Percentiles rank a stretch among this genome's conserved stretches.
These are phyloP conservation scores for Arge pagana DNA, from an alignment of 2,888 invertebrate genomes.

Conservation along the genomic window DNA sequence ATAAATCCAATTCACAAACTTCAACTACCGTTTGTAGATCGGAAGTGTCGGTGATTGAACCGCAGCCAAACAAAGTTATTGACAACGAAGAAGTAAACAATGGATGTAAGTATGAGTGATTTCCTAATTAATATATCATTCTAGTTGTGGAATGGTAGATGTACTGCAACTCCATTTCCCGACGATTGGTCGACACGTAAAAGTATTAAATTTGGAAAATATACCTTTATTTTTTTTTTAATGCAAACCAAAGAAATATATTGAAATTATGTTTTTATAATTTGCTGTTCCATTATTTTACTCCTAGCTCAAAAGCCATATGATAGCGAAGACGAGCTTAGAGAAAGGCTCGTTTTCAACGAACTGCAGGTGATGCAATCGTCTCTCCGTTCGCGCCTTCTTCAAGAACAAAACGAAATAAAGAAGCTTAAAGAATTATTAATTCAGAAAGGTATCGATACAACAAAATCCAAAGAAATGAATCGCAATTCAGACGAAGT, in stretches of 20 bases:
- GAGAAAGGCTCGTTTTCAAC: constrained; percentile 54
- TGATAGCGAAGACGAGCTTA: constrained; percentile 45
- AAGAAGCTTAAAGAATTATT: constrained; percentile 61
- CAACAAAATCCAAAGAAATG: constrained; percentile 36
- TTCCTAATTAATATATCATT: no score
- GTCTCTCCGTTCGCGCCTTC: constrained; percentile 71
- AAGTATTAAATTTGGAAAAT: no score
- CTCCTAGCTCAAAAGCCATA: not conserved
- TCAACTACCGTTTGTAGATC: constrained; percentile 28
- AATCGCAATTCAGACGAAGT: constrained; percentile 59
- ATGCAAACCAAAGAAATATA: no score
- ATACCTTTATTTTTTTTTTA: no score
- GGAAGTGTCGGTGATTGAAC: constrained; percentile 21
- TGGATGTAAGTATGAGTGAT: constrained; percentile 17
- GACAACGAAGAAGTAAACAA: constrained; percentile 21
- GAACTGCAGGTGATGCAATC: constrained; percentile 69
- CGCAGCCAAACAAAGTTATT: constrained; percentile 15
- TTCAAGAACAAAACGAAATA: constrained; percentile 75
- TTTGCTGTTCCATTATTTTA: not conserved
- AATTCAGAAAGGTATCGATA: constrained; percentile 40
- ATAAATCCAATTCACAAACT: constrained; percentile 24
- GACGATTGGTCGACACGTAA: no score
- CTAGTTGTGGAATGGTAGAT: constrained; percentile 18
- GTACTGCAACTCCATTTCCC: constrained; percentile 9
- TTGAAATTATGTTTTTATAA: no score